A percentile compares a stretch with the other conserved stretches of the same genome.
phyloP scores from a whole-genome alignment of 1,140 invertebrate species.

The Brachionus manjavacas region DNA sequence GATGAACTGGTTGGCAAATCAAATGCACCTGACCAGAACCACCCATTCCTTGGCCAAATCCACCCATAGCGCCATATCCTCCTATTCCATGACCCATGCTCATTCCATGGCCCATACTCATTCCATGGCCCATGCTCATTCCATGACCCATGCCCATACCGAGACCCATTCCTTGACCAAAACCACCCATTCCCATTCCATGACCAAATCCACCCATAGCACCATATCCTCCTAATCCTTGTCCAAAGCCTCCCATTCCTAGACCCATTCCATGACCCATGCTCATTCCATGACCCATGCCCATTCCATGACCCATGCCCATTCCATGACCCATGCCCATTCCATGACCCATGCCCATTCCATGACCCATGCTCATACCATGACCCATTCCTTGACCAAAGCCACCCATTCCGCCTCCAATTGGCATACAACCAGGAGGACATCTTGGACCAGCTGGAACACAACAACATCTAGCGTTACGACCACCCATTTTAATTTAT shows the following conservation, averaged over 20 bases:
- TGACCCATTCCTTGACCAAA: background rate
- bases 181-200: background rate
- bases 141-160: background rate
- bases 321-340: background rate
- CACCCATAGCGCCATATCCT: background rate
- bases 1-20: background rate
- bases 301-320: background rate
- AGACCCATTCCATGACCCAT: background rate
- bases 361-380: background rate
- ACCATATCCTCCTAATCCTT: too few species aligned
- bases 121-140: background rate
- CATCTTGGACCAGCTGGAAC: background rate
- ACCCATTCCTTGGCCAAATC: background rate
- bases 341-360: background rate
- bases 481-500: conserved; percentile 24
- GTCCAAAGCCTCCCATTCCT: background rate
- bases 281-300: background rate
- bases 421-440: conserved; percentile 15
- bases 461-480: conserved; percentile 20
- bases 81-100: background rate
- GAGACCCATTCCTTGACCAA: background rate
- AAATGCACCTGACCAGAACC: too few species aligned
- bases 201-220: background rate
- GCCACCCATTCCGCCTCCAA: background rate
- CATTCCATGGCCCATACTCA: background rate